These are phyloP conservation scores for Xenopus borealis DNA, from an alignment of 2,113 vertebrate species.

Conservation along the genomic window DNA sequence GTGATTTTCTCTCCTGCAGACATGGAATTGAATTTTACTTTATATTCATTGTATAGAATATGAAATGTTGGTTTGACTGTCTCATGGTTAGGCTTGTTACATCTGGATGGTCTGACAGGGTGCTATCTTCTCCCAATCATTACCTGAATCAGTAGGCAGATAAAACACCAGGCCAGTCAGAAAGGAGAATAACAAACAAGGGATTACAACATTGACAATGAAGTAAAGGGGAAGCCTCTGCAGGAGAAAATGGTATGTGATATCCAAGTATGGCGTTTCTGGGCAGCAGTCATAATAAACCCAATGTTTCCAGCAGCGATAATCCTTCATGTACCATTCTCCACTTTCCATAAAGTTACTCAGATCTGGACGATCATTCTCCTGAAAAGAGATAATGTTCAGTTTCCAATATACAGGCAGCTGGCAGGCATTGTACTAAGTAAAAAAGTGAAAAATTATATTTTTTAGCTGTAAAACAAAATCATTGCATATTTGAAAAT, in stretches of 20 bases:
- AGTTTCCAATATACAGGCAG: too few species aligned
- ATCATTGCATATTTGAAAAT: too few species aligned
- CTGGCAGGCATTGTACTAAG: too few species aligned
- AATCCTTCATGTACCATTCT: slow-evolving; percentile 94
- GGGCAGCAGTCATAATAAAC: slow-evolving; percentile 88
- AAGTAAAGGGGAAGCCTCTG: slow-evolving; percentile 95
- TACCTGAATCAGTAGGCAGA: slow-evolving; percentile 94
- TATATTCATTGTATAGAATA: too few species aligned
- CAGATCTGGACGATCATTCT: slow-evolving; percentile 84
- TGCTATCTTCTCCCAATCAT: too few species aligned
- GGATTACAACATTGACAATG: slow-evolving; percentile 95
- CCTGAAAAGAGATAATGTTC: slow-evolving; percentile 61
- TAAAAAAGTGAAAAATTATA: too few species aligned
- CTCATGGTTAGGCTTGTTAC: too few species aligned
- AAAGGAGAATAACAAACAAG: slow-evolving; percentile 96
- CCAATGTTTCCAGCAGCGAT: slow-evolving; percentile 88
- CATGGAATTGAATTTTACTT: neutral
- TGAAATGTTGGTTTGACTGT: too few species aligned
- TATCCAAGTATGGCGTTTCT: slow-evolving; percentile 87
- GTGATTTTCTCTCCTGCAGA: slow-evolving; percentile 95
- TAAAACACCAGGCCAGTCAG: slow-evolving; percentile 94
- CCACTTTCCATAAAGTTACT: slow-evolving; percentile 97
- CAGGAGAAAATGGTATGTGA: slow-evolving; percentile 97
- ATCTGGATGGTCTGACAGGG: too few species aligned
- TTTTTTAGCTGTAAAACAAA: too few species aligned